Percentiles rank a stretch among this genome's conserved stretches.
phyloP scores from a whole-genome alignment of 1,140 invertebrate species.

The Pogonus chalceus region DNA sequence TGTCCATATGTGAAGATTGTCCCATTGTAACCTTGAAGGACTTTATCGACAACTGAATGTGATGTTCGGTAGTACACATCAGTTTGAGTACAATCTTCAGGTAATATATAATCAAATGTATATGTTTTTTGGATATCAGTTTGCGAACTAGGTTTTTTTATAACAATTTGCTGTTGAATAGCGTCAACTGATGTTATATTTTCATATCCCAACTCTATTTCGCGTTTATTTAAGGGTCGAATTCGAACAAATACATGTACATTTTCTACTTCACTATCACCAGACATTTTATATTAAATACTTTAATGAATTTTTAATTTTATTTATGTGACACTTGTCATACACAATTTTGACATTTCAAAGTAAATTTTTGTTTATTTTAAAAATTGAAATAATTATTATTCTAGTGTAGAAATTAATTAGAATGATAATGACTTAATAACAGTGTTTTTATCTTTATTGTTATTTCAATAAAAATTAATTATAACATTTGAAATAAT shows the following conservation, averaged over 20 bases:
- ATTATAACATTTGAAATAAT: too few species aligned
- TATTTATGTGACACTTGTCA: too few species aligned
- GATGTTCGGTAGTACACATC: constrained; percentile 95
- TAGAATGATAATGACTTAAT: too few species aligned
- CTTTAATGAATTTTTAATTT: too few species aligned
- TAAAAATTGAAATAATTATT: too few species aligned
- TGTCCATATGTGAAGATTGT: constrained; percentile 96
- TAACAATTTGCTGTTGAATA: constrained; percentile 59
- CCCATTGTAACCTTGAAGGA: constrained; percentile 90
- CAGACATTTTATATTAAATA: too few species aligned
- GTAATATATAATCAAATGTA: constrained; percentile 89
- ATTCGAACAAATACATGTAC: constrained; percentile 80
- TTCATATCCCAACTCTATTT: constrained; percentile 55
- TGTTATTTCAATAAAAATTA: too few species aligned
- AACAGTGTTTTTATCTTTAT: too few species aligned
- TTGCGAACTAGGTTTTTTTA: constrained; percentile 61
- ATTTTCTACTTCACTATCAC: too few species aligned
- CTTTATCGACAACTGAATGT: constrained; percentile 85
- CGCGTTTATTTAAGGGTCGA: constrained; percentile 74
- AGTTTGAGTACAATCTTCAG: constrained; percentile 64
- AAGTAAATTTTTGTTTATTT: too few species aligned
- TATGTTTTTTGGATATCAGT: constrained; percentile 73
- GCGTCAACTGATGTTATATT: constrained; percentile 65
- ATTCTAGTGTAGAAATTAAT: too few species aligned
- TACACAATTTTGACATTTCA: too few species aligned